A percentile compares a stretch with the other conserved stretches of the same genome.
Conservation (phyloP, 2,888 invertebrate species). For the Diaperis boleti region DNA sequence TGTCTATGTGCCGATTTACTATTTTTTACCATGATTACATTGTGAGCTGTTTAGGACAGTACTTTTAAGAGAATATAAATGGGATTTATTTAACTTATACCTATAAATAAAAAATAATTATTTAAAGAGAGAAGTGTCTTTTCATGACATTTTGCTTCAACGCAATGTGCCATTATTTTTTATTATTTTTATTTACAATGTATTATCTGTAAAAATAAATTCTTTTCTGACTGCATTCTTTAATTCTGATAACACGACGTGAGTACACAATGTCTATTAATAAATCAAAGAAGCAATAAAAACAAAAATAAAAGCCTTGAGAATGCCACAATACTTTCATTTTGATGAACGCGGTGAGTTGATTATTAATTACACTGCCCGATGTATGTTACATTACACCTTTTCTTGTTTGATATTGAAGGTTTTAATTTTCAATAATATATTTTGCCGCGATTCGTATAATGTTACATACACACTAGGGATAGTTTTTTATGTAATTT, state of each 20-base stretch:
- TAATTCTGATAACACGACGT: not conserved
- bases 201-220: slow-evolving; percentile 50
- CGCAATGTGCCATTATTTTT: slow-evolving; percentile 62
- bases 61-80: slow-evolving; percentile 41
- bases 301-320: too few relatives aligned
- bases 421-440: too few relatives aligned
- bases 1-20: slow-evolving; percentile 38
- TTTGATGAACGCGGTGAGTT: too few relatives aligned
- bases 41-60: slow-evolving; percentile 41
- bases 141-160: slow-evolving; percentile 60
- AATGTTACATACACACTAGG: too few relatives aligned
- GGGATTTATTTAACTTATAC: slow-evolving; percentile 46
- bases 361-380: too few relatives aligned
- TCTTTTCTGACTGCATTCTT: slow-evolving; percentile 26
- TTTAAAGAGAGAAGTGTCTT: slow-evolving; percentile 47
- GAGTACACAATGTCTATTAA: too few relatives aligned
- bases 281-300: too few relatives aligned
- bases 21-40: slow-evolving; percentile 41
- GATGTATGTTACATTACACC: too few relatives aligned
- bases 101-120: slow-evolving; percentile 34
- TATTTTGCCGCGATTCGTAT: too few relatives aligned
- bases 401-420: too few relatives aligned
- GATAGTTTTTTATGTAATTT: too few relatives aligned
- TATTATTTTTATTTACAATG: slow-evolving; percentile 54
- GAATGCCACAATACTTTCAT: too few relatives aligned